Evolutionary conservation across 2,113 vertebrate genomes (phyloP).

Genomic region (Toxostoma redivivum): DNA sequence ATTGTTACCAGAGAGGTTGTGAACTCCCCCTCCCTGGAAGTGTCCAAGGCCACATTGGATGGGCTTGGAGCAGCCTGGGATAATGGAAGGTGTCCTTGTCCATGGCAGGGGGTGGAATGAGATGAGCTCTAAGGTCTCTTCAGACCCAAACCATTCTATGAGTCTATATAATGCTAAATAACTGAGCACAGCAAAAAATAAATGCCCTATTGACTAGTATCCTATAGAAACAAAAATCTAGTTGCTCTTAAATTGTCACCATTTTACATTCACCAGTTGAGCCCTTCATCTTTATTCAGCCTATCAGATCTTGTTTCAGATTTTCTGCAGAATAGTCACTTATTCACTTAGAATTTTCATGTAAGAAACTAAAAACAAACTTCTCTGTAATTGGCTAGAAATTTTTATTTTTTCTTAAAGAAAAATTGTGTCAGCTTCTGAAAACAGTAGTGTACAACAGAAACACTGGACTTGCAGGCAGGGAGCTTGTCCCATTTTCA

Average conservation of each 20-base stretch:
- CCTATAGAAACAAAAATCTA: not conserved
- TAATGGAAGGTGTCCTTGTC: not conserved
- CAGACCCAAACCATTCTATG: not conserved
- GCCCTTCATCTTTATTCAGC: not conserved
- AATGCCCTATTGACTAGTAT: not conserved
- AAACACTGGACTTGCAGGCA: not conserved
- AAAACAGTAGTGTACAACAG: not conserved
- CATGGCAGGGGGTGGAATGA: not conserved
- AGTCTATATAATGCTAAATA: not conserved
- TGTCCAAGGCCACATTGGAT: rapidly evolving
- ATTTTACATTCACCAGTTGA: not conserved
- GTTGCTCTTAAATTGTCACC: not conserved
- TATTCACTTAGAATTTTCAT: not conserved
- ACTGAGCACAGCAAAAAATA: not conserved
- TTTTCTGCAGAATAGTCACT: not conserved
- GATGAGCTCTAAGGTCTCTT: not conserved
- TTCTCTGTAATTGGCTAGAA: not conserved
- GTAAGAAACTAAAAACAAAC: not conserved
- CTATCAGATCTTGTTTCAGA: not conserved
- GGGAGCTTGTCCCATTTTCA: not conserved
- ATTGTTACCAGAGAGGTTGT: not conserved
- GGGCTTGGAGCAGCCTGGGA: not conserved
- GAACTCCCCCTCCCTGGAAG: not conserved
- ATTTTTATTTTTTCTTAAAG: not conserved
- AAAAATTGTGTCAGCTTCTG: not conserved